Conservation (phyloP, 2,797 vertebrate genomes). For the Chrosomus eos region DNA sequence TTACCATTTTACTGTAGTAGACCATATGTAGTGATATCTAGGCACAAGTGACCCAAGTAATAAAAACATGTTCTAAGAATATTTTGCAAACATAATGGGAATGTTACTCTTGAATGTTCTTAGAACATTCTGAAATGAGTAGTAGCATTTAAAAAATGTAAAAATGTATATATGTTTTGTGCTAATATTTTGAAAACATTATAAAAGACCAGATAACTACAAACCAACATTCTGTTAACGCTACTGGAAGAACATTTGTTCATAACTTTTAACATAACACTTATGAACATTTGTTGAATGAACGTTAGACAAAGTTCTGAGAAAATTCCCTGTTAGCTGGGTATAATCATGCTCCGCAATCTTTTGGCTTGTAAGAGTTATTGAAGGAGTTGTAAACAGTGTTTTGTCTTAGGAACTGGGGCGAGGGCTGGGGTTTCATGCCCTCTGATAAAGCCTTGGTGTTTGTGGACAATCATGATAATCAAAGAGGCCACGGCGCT, state of each 20-base stretch:
- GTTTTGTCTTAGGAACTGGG: constrained; percentile 84
- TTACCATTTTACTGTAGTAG: background rate
- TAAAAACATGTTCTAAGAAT: background rate
- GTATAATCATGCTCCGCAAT: background rate
- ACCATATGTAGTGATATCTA: background rate
- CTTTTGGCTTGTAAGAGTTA: background rate
- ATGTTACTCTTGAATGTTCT: no score
- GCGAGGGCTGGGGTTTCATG: constrained; percentile 93
- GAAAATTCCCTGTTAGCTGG: background rate
- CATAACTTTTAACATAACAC: no score
- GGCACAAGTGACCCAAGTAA: background rate
- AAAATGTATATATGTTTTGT: no score
- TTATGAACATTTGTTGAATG: background rate
- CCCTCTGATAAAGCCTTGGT: constrained; percentile 83
- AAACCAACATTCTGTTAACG: background rate
- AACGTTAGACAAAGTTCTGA: background rate
- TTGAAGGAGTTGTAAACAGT: background rate
- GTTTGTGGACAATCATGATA: constrained; percentile 95
- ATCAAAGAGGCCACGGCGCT: constrained; percentile 89
- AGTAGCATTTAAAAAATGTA: no score
- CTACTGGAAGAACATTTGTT: background rate
- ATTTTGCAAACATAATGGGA: background rate
- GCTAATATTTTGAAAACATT: no score
- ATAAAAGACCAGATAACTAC: no score
- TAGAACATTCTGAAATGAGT: no score